These are phyloP conservation scores for Saimiri boliviensis DNA, from an alignment of 2,113 vertebrate species.

Conservation along the genomic window DNA sequence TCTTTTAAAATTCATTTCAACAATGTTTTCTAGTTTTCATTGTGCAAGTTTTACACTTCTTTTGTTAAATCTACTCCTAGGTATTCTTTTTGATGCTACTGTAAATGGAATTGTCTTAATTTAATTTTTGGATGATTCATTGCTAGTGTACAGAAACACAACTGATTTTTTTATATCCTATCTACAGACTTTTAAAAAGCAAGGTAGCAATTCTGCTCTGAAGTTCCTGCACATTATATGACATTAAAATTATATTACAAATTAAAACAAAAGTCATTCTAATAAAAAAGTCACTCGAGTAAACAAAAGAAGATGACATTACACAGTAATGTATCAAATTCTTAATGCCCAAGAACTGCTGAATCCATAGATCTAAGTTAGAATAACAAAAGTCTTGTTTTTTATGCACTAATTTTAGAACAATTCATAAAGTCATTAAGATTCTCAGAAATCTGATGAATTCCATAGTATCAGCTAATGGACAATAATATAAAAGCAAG, in stretches of 20 bases:
- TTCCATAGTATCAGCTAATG: not conserved
- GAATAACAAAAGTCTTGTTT: not conserved
- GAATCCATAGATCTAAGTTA: not conserved
- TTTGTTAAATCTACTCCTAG: not conserved
- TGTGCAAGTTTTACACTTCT: not conserved
- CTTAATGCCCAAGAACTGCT: not conserved
- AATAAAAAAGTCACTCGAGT: slow-evolving; percentile 12
- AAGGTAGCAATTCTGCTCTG: not conserved
- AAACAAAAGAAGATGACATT: slow-evolving; percentile 32
- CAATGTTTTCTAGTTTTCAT: not conserved
- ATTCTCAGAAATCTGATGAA: slow-evolving; percentile 5
- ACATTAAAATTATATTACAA: slow-evolving; percentile 10
- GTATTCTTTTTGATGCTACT: not conserved
- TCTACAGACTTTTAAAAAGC: not conserved
- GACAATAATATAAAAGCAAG: not conserved
- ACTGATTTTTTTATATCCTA: not conserved
- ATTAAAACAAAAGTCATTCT: not conserved
- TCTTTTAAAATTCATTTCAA: slow-evolving; percentile 7
- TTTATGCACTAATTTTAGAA: not conserved
- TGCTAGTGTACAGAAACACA: not conserved
- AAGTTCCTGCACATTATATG: not conserved
- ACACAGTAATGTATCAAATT: not conserved
- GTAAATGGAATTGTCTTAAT: not conserved
- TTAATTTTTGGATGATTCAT: not conserved
- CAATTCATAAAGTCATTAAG: not conserved